These are phyloP conservation scores for Buceros bicornis DNA, from an alignment of 2,797 vertebrate species.

Conservation along the genomic window DNA sequence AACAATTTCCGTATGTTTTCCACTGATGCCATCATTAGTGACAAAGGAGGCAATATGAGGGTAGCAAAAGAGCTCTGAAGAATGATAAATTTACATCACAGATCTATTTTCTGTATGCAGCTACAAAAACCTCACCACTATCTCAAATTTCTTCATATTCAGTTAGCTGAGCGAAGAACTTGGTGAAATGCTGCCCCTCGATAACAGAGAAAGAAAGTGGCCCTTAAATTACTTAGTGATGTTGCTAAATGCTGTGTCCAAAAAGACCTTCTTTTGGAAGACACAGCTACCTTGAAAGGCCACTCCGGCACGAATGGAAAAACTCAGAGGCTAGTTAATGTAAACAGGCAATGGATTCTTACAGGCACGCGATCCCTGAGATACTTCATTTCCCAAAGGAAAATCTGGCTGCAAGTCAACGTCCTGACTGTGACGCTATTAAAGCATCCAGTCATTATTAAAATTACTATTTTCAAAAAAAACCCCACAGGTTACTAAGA, in stretches of 20 bases:
- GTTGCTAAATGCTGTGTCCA: not conserved
- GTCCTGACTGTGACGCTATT: not conserved
- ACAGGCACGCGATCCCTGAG: not conserved
- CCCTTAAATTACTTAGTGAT: not conserved
- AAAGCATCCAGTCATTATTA: not conserved
- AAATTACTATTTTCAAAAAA: not conserved
- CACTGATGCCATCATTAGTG: not conserved
- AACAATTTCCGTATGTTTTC: not conserved
- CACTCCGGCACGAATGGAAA: not conserved
- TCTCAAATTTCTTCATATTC: not conserved
- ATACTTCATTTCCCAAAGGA: slow-evolving; percentile 6
- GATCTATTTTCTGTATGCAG: not conserved
- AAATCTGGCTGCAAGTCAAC: not conserved
- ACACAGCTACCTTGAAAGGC: not conserved
- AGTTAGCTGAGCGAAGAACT: not conserved
- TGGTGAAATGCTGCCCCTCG: not conserved
- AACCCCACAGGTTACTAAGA: not conserved
- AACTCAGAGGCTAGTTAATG: not conserved
- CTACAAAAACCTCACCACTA: not conserved
- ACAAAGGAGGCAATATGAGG: not conserved
- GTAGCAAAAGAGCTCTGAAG: not conserved
- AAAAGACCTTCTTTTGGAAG: not conserved
- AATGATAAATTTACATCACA: not conserved
- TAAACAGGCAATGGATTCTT: not conserved
- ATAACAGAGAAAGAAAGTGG: not conserved